Conservation (phyloP, 1,140 invertebrate species). For the Drosophila pseudoobscura region DNA sequence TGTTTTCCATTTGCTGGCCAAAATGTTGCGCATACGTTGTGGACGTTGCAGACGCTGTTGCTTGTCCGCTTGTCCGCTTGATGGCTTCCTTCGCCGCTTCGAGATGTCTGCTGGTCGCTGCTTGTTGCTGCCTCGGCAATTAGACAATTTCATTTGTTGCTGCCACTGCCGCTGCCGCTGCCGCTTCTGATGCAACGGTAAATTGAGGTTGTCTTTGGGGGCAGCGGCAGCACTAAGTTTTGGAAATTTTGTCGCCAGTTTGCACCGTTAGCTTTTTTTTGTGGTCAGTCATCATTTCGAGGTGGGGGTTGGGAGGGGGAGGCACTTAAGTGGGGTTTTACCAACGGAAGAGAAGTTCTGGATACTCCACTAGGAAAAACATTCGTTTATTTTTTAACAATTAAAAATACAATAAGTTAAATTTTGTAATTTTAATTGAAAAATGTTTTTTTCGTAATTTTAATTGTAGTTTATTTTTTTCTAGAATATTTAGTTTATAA, state of each 20-base stretch:
- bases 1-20: slow-evolving; percentile 34
- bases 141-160: slow-evolving; percentile 47
- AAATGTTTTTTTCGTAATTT: too few species aligned
- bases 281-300: slow-evolving; percentile 14
- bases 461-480: too few species aligned
- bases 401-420: too few species aligned
- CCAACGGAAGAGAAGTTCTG: too few species aligned
- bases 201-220: slow-evolving; percentile 21
- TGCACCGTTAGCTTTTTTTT: slow-evolving; percentile 27
- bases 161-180: background rate
- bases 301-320: too few species aligned
- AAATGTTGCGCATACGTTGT: slow-evolving; percentile 52
- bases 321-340: too few species aligned
- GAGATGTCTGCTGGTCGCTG: slow-evolving; percentile 11
- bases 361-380: too few species aligned
- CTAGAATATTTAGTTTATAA: too few species aligned
- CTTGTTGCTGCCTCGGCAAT: slow-evolving; percentile 41
- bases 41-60: slow-evolving; percentile 1
- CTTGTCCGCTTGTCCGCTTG: slow-evolving; percentile 8
- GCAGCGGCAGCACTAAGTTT: slow-evolving; percentile 1
- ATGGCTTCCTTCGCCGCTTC: slow-evolving; percentile 1
- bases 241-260: slow-evolving; percentile 32
- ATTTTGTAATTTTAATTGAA: too few species aligned
- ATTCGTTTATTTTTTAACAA: too few species aligned
- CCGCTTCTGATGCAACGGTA: slow-evolving; percentile 48